phyloP scores from a whole-genome alignment of 2,797 vertebrate genomes.

The Myiothlypis coronata region DNA sequence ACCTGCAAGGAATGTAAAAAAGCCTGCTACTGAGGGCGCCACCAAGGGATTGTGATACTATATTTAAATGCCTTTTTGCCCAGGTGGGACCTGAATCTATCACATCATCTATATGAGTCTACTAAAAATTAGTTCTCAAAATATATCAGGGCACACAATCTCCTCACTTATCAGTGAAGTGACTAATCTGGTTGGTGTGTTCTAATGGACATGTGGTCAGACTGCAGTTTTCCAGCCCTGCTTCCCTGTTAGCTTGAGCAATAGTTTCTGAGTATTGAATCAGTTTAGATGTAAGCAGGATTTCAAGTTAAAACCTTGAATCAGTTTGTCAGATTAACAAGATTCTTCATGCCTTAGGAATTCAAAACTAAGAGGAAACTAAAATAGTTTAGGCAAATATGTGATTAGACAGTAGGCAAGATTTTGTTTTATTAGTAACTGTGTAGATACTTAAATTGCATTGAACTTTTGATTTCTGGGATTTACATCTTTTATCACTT shows the following conservation, averaged over 20 bases:
- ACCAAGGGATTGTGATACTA: not conserved
- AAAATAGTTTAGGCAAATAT: not conserved
- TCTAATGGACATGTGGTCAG: rapidly evolving
- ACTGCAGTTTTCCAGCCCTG: not conserved
- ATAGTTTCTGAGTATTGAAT: not conserved
- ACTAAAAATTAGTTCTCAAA: not conserved
- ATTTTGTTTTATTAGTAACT: not conserved
- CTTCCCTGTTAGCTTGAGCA: not conserved
- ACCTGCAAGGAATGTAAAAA: not conserved
- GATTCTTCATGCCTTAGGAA: not conserved
- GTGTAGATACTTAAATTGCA: not conserved
- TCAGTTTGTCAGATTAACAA: not conserved
- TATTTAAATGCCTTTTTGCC: not conserved
- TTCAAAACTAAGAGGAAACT: not conserved
- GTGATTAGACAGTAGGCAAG: not conserved
- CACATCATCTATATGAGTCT: not conserved
- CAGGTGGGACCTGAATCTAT: not conserved
- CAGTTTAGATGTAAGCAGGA: not conserved
- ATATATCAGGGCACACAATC: not conserved
- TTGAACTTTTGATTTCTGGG: not conserved
- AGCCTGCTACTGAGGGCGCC: not conserved
- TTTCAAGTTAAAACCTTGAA: not conserved
- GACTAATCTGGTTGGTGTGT: not conserved
- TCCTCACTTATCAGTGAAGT: not conserved
- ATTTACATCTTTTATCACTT: not conserved